Conservation (phyloP, 2,888 invertebrate genomes). For the Lamproptera curius region DNA sequence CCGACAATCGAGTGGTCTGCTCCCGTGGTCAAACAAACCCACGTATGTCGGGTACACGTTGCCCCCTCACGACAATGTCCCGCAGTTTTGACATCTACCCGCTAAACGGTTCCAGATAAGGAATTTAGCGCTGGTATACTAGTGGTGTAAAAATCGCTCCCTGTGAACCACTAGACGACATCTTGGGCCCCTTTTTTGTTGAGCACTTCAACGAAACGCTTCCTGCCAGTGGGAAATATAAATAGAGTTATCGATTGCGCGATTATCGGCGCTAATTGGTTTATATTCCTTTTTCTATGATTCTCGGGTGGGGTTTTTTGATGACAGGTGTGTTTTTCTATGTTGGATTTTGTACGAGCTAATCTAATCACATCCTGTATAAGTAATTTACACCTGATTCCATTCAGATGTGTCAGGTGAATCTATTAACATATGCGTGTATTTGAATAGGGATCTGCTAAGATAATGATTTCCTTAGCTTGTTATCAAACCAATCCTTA, state of each 20-base stretch:
- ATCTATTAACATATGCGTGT: too few species aligned
- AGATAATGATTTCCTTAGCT: too few species aligned
- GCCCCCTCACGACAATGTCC: conserved; percentile 27
- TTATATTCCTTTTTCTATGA: conserved; percentile 8
- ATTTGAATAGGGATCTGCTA: too few species aligned
- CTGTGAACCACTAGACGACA: conserved; percentile 38
- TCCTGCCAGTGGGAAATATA: conserved; percentile 63
- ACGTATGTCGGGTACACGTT: conserved; percentile 9
- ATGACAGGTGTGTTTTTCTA: too few species aligned
- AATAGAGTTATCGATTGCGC: conserved; percentile 36
- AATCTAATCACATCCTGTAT: too few species aligned
- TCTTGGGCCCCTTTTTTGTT: conserved; percentile 36
- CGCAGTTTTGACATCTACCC: conserved; percentile 31
- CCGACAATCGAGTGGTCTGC: conserved; percentile 8
- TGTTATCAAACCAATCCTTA: too few species aligned
- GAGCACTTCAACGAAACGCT: conserved; percentile 25
- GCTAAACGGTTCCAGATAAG: conserved; percentile 60
- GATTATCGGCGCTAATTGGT: conserved; percentile 40
- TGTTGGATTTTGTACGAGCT: too few species aligned
- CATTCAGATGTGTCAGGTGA: too few species aligned
- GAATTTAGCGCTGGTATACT: conserved; percentile 71
- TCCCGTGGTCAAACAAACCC: conserved; percentile 7
- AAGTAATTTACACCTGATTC: too few species aligned
- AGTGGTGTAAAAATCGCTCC: conserved; percentile 49
- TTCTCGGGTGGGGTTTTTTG: too few species aligned